phyloP scores from a whole-genome alignment of 2,888 invertebrate genomes.

The Drosophila setosimentum region DNA sequence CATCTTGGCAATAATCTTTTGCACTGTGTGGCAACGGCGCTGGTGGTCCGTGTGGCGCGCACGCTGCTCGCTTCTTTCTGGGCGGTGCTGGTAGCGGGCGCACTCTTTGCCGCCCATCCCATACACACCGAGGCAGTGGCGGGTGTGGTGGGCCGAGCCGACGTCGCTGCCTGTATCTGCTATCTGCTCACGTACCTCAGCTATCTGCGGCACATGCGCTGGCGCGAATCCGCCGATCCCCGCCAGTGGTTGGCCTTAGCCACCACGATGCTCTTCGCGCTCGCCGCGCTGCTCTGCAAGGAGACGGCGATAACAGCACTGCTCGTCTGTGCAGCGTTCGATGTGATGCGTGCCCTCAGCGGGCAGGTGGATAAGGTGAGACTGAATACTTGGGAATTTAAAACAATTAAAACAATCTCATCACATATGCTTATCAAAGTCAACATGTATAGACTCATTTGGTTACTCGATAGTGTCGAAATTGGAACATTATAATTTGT shows the following conservation, averaged over 20 bases:
- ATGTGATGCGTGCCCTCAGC: constrained; percentile 88
- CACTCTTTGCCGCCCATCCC: constrained; percentile 97
- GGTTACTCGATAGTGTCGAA: too few species aligned
- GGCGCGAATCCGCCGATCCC: constrained; percentile 86
- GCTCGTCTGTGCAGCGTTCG: constrained; percentile 95
- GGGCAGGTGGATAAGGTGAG: constrained; percentile 86
- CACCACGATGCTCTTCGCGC: constrained; percentile 88
- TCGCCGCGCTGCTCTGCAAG: constrained; percentile 95
- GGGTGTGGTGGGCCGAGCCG: constrained; percentile 97
- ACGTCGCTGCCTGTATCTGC: constrained; percentile 95
- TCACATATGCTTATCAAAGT: too few species aligned
- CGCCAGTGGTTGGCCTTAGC: constrained; percentile 88
- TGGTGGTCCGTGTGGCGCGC: constrained; percentile 92
- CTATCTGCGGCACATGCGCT: constrained; percentile 92
- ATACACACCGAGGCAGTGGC: constrained; percentile 99
- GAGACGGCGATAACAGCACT: constrained; percentile 97
- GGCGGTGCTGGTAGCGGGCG: constrained; percentile 91
- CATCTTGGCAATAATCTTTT: constrained; percentile 94
- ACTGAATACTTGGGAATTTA: neutral
- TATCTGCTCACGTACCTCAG: constrained; percentile 94
- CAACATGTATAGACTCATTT: too few species aligned
- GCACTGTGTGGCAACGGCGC: constrained; percentile 93
- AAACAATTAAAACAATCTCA: too few species aligned
- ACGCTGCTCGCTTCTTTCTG: constrained; percentile 89
- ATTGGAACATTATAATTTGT: too few species aligned